Evolutionary conservation across 2,888 invertebrate species (phyloP).

Genomic region (Lithodes maja): DNA sequence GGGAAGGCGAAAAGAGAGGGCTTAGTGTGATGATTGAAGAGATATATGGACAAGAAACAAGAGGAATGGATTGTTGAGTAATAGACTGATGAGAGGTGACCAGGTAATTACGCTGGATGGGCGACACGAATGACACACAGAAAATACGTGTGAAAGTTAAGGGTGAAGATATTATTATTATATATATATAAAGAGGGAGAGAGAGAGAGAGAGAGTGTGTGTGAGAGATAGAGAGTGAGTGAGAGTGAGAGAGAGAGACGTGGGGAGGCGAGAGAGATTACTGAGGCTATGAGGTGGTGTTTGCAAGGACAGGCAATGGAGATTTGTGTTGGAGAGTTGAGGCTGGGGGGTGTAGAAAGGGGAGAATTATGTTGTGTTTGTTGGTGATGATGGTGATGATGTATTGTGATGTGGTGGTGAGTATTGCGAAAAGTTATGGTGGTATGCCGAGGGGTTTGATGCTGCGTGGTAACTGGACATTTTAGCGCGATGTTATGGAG

Average conservation of each 20-base stretch:
- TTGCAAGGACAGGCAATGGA: constrained; percentile 38
- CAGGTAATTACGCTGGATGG: not conserved
- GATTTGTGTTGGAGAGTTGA: constrained; percentile 37
- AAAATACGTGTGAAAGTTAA: too few relatives aligned
- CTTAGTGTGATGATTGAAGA: not conserved
- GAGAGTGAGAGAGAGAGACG: not conserved
- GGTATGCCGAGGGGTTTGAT: not conserved
- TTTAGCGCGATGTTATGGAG: too few relatives aligned
- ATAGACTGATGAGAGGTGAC: constrained; percentile 1
- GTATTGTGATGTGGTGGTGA: not conserved
- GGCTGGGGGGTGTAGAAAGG: constrained; percentile 27
- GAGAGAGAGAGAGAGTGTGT: not conserved
- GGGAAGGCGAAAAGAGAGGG: not conserved
- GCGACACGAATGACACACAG: too few relatives aligned
- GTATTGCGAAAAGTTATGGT: not conserved
- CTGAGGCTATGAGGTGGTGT: constrained; percentile 42
- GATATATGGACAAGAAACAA: not conserved
- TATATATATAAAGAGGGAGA: not conserved
- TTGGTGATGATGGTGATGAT: not conserved
- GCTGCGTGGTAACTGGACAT: too few relatives aligned
- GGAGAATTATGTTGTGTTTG: constrained; percentile 32
- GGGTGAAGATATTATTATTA: too few relatives aligned
- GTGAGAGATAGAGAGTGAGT: not conserved
- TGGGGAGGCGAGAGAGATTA: constrained; percentile 21
- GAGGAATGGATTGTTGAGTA: not conserved